These are phyloP conservation scores for Sciaenops ocellatus DNA, from an alignment of 2,797 vertebrate species.

Conservation along the genomic window DNA sequence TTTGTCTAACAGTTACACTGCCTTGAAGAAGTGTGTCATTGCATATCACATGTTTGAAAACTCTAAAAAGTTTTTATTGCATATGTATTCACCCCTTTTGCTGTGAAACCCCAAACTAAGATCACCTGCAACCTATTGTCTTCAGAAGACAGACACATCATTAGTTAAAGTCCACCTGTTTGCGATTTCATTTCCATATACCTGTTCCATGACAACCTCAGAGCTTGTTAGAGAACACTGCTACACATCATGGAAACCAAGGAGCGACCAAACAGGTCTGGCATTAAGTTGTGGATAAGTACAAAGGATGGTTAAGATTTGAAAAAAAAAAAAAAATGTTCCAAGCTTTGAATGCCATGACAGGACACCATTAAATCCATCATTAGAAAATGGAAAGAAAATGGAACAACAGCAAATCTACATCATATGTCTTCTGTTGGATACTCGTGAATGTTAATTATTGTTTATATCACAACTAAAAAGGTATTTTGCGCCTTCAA, in stretches of 20 bases:
- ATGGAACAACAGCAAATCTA: conserved; percentile 1
- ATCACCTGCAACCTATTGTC: too few species aligned
- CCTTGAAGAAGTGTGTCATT: neutral
- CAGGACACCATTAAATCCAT: conserved; percentile 6
- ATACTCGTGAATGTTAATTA: too few species aligned
- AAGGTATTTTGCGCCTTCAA: neutral
- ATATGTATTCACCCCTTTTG: too few species aligned
- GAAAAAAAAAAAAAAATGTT: neutral
- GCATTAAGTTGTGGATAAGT: neutral
- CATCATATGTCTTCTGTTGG: neutral
- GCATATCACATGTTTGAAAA: too few species aligned
- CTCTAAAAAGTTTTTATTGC: too few species aligned
- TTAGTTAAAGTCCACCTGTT: neutral
- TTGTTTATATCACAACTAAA: too few species aligned
- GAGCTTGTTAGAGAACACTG: neutral
- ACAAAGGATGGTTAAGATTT: neutral
- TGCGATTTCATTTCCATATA: neutral
- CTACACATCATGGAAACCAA: neutral
- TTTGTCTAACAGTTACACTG: neutral
- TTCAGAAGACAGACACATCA: too few species aligned
- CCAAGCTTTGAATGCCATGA: too few species aligned
- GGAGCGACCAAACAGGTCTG: neutral
- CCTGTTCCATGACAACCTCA: neutral
- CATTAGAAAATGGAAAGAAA: conserved; percentile 10
- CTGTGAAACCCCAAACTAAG: too few species aligned